Base-by-base conservation (phyloP, 2,888 invertebrate species). In the Mystacides longicornis region DNA sequence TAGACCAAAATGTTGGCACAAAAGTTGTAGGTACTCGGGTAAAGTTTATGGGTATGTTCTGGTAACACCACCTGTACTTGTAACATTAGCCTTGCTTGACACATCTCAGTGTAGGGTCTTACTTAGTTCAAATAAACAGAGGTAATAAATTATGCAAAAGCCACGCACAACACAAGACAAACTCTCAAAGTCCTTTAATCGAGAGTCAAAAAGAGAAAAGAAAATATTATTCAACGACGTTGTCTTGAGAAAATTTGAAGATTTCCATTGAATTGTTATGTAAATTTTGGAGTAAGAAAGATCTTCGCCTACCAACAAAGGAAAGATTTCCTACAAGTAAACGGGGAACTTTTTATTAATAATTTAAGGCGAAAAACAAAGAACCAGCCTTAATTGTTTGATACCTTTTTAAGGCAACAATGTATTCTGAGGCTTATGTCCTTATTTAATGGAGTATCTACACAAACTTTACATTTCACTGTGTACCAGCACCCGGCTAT, bases 301-400 rank as follows among this genome's bases (percentile, higher is more conserved):
- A 48, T 14, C 37, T 37, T 37, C 45, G 22, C 22, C 51, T 42
- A 54, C 16, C 16, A 22, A 20, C 48, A 23, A 23, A n/a, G 48
- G 58, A 55, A 58, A 60, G 56, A 52, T 60, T 52, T 52, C 52
- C 54, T 58, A 51, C 58, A 56, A 58, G 58, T 53, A 51, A 54
- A 52, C 57, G 43, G 56, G 57, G 53, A 60, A 58, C 56, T 60
- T 60, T 60, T 60, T 60, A 60, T 60, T 60, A 60, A 60, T 60
- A 60, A 60, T 60, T 60, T 60, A 60, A 60, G 60, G 58, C 60
- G 58, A 58, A 60, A 60, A 60, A 60, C 60, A 58, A 60, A 60
- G 60, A 59, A 57, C 51, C 52, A 55, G 59, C 59, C 61, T 61
- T 61, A 61, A 61, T 61, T 61, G 61, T 61, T 61, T 61, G 61